Evolutionary conservation across 2,113 vertebrate species (phyloP), one percentile per base, ranked within the genome.

Genomic region (Hippoglossus stenolepis): DNA sequence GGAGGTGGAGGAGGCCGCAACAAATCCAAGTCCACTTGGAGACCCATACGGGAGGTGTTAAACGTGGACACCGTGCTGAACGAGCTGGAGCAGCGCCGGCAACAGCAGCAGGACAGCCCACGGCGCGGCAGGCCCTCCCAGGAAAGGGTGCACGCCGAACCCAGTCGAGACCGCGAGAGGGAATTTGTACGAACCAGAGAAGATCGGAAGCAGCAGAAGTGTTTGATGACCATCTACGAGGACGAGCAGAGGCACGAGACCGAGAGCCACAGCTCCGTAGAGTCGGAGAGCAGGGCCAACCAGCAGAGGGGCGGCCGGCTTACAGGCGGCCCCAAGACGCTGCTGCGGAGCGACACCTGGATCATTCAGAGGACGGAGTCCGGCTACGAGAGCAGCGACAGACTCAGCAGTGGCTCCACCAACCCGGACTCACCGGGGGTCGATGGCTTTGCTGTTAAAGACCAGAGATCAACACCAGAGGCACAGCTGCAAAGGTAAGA

Each of bases 201-300:
- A 9, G 96, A 92, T 53, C 92, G 93, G 2, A 94, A 94, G 79
- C 96, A 95, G 79, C 96, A 95, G 53, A 96, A 96, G 87, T 92
- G 95, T 66, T 90, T 99, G 73, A 96, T 97, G 97, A 99, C 98
- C 2, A 99, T 99, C 45, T 98, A 98, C 54, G 98, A 99, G 92
- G 97, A 99, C 26, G 98, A 98, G 88, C 92, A 94, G 12, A 95
- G 96, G 75, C 96, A 95, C 20, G 97, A 98, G 85, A 94, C 86
- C 0, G 97, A 96, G 82, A 97, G 96, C 85, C 94, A 95, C 89
- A 96, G 94, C 75, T 97, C 97, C 0, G 91, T 96, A 38, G 97
- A 98, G 81, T 96, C 95, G 0, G 94, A 95, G 62, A 95, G 94
- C 85, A 85, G 85, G 73, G 66, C 75, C n/a, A 95, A 92, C 93